phyloP scores from a whole-genome alignment of 2,113 vertebrate genomes.

The Capra hircus region DNA sequence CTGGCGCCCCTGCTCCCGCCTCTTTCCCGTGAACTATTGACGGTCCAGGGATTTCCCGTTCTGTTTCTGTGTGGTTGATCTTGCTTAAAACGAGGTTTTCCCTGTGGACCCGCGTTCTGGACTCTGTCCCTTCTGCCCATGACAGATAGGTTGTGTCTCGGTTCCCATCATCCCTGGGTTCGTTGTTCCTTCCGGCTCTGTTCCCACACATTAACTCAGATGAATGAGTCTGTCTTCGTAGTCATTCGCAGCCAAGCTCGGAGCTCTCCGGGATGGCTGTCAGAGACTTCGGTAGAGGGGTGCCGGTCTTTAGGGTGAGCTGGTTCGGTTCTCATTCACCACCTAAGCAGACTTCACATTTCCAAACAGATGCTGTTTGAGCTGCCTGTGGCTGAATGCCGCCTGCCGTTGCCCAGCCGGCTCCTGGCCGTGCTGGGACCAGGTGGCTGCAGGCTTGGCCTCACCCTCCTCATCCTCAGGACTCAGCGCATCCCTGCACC shows the following conservation, averaged over 20 bases:
- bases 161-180: not conserved
- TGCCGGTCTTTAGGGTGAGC: not conserved
- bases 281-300: not conserved
- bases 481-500: fast-evolving
- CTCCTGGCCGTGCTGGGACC: not conserved
- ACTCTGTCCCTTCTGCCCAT: not conserved
- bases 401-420: fast-evolving
- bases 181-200: not conserved
- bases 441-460: not conserved
- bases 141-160: not conserved
- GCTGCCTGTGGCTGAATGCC: fast-evolving
- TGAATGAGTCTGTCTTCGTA: not conserved
- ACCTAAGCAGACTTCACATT: fast-evolving
- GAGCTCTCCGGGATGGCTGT: not conserved
- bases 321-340: not conserved
- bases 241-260: not conserved
- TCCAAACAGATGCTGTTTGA: not conserved
- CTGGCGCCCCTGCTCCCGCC: not conserved
- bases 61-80: too few species aligned
- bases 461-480: not conserved
- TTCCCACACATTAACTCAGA: not conserved
- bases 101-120: not conserved
- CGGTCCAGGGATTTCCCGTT: not conserved
- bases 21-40: fast-evolving
- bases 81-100: not conserved